Base-by-base conservation (phyloP, 1,140 invertebrate species). In the Elymnias hypermnestra region DNA sequence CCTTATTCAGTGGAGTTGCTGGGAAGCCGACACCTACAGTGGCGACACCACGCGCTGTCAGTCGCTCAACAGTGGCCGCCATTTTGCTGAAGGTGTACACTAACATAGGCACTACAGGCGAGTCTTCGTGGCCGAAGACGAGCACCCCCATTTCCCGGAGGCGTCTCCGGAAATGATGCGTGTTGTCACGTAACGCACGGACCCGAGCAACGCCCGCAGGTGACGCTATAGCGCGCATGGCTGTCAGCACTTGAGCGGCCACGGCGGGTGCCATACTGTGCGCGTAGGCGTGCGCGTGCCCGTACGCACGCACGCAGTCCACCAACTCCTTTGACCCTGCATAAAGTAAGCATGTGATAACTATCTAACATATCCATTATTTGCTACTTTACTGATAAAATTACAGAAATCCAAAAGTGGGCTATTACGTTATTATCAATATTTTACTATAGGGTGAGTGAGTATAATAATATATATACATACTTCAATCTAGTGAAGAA, bases 1-100 rank as follows among this genome's bases (percentile, higher is more conserved):
- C 95, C 86, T 95, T 92, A 88, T 96, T 94, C 40, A 99, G 90
- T 28, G 96, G 94, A n/a, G 98, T 99, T 18, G 98, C 98, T 39
- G 98, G 98, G 87, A 98, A 99, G 43, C 97, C 97, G 44, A 99
- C 98, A 44, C 98, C 97, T 2, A 99, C 98, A 6, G 93, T 92
- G 12, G 97, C 98, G 43, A 99, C 92, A 36, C 95, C 93, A 45
- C 92, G 87, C 48, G 90, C 90, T 38, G 93, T 91, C 64, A 98
- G 88, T 48, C 92, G 92, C 63, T 97, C 90, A 42, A 98, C 94
- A 64, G 97, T 95, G 46, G 68, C 77, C 91, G 92, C 92, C 70
- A 98, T 96, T 89, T 99, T 90, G 51, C 96, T 95, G 76, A 97
- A 97, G 65, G 97, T 89, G 86, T 97, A 99, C 25, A 98, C 91